Base-by-base conservation (phyloP, 2,113 vertebrate genomes). In the Limnothrissa miodon region DNA sequence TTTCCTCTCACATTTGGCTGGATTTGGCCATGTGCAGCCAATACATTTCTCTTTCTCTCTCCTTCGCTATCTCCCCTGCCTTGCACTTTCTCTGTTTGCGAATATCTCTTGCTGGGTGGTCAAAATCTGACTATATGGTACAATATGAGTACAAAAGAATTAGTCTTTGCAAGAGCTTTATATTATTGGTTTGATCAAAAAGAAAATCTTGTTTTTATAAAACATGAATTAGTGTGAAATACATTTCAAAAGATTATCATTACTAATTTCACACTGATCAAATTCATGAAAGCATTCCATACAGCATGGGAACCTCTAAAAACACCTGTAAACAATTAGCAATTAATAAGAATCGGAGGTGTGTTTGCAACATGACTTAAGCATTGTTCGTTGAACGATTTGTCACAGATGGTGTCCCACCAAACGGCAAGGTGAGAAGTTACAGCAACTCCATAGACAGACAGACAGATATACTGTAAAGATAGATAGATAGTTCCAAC, bases 81-180 rank as follows among this genome's bases (percentile, higher is more conserved):
- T 83, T 83, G 85, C 48, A 79, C 53, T 39, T 87, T 81, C 39
- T 23, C 81, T 85, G 80, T 36, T 33, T 62, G n/a, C 29, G n/a
- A 25, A 1, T 29, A 62, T 62, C 59, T 74, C 66, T 74, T 17
- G 29, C 66, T 74, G 15, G 42, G 1, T n/a, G 39, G 44, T 87
- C 83, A 83, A 79, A 78, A 88, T 87, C 84, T 53, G 19, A 29
- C 42, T 4, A 42, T 42, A 42, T 6, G 42, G 70, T 11, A 80
- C n/a, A n/a, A n/a, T n/a, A n/a, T n/a, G 79, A 87, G 46, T 78
- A 78, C 78, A 86, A 86, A 83, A 88, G 45, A 86, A 42, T 62
- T 74, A 23, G 78, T 45, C 46, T 87, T 83, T 82, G 51, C 78
- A 80, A 82, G 45, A 7, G 29, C 44, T 79, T 33, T 48, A 42